phyloP scores from a whole-genome alignment of 1,140 invertebrate species.

The Geopemphigus sp. region DNA sequence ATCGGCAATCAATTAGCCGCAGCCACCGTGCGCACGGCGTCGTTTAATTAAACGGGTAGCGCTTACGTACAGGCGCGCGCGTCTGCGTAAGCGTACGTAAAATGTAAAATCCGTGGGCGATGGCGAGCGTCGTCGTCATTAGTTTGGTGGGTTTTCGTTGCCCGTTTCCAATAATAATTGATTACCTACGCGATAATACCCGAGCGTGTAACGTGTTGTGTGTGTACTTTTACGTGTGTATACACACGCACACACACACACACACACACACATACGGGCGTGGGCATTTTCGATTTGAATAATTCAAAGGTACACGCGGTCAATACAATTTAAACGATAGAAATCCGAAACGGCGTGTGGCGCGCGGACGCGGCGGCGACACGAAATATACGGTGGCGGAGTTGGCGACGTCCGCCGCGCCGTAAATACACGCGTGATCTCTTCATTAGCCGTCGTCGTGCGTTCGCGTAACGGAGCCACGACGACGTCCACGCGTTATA shows the following conservation, averaged over 20 bases:
- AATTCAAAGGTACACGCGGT: constrained; percentile 32
- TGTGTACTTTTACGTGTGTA: not conserved
- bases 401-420: no score
- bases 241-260: no score
- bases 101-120: not conserved
- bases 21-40: constrained; percentile 10
- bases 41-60: constrained; percentile 20
- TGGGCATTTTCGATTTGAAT: constrained; percentile 40
- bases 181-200: constrained; percentile 14
- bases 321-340: no score
- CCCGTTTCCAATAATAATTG: constrained; percentile 23
- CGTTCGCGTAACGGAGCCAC: no score
- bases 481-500: no score
- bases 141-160: constrained; percentile 32
- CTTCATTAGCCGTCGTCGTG: no score
- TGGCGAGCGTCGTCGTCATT: no score
- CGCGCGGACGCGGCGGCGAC: no score
- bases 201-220: not conserved
- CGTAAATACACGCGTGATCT: no score
- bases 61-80: not conserved
- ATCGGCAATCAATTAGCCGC: constrained; percentile 34
- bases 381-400: no score
- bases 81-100: not conserved
- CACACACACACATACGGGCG: not conserved
- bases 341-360: no score